Base-by-base conservation (phyloP, 2,113 vertebrate genomes). In the Centropus unirufus region DNA sequence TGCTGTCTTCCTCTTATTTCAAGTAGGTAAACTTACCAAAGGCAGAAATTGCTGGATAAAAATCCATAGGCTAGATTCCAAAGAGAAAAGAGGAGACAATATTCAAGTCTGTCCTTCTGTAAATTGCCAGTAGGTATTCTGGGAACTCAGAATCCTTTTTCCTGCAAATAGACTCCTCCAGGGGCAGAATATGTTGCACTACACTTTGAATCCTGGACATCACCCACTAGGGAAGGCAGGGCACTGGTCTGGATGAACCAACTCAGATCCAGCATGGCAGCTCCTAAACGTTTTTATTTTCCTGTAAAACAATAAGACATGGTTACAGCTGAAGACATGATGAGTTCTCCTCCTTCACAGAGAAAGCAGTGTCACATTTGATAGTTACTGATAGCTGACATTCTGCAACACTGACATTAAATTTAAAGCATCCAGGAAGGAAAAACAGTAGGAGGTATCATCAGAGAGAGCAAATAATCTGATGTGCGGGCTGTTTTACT, bases 121-220 rank as follows among this genome's bases (percentile, higher is more conserved):
- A 73, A 80, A 58, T 3, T 40, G 4, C 10, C 23, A 32, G 5
- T 10, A 74, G 19, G 63, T 6, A 42, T 13, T 40, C 32, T 34
- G 4, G 20, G 16, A 83, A 36, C 52, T 21, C 34, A 62, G 24
- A 78, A 51, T 5, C 4, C 11, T 2, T 61, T 59, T 61, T 42
- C 2, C 78, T 30, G 4, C 6, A 39, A 16, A 42, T 1, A 36
- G 4, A 44, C 0, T 3, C 4, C 10, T 27, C 11, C 22, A 22
- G 26, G 6, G 19, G 3, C 4, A 24, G 2, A 4, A 2, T 14
- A 8, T 11, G 12, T n/a, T 55, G 13, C 1, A 10, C 4, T 5
- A 34, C 4, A 3, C 8, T n/a, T 17, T 5, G 10, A 29, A 4
- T 14, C 9, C 12, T 3, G 3, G 19, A 10, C 7, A 22, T 1